Evolutionary conservation across 2,797 vertebrate genomes (phyloP).

Genomic region (Danio aesculapii): DNA sequence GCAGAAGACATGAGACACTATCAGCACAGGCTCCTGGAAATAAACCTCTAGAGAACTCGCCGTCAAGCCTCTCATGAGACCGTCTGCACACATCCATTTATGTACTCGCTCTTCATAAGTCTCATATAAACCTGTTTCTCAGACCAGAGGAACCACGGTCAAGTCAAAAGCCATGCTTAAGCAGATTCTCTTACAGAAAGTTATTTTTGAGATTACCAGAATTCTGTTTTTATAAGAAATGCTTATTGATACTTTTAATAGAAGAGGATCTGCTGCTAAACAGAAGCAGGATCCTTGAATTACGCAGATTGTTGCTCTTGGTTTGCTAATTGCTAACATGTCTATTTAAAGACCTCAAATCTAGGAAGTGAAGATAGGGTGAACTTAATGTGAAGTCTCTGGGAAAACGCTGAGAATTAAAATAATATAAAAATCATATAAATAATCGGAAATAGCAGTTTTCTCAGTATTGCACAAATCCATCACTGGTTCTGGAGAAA

Average conservation of each 20-base stretch:
- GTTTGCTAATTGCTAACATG: not conserved
- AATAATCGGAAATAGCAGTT: not conserved
- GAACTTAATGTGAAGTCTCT: not conserved
- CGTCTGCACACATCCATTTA: not conserved
- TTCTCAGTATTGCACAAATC: not conserved
- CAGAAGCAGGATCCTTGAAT: not conserved
- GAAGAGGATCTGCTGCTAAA: not conserved
- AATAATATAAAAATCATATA: too few species aligned
- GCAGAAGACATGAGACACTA: not conserved
- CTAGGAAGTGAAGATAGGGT: not conserved
- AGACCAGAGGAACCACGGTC: not conserved
- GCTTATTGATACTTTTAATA: not conserved
- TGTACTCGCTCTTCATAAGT: not conserved
- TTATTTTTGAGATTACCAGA: not conserved
- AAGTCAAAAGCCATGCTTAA: not conserved
- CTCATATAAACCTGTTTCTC: not conserved
- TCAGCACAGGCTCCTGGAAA: slow-evolving; percentile 6
- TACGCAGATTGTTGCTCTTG: not conserved
- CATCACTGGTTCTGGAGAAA: not conserved
- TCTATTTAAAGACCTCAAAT: not conserved
- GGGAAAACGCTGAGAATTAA: not conserved
- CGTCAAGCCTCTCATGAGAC: slow-evolving; percentile 5
- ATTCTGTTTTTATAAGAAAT: not conserved
- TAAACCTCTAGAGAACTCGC: not conserved
- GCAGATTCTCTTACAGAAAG: not conserved